phyloP scores from a whole-genome alignment of 2,113 vertebrate species.

The Hucho hucho region DNA sequence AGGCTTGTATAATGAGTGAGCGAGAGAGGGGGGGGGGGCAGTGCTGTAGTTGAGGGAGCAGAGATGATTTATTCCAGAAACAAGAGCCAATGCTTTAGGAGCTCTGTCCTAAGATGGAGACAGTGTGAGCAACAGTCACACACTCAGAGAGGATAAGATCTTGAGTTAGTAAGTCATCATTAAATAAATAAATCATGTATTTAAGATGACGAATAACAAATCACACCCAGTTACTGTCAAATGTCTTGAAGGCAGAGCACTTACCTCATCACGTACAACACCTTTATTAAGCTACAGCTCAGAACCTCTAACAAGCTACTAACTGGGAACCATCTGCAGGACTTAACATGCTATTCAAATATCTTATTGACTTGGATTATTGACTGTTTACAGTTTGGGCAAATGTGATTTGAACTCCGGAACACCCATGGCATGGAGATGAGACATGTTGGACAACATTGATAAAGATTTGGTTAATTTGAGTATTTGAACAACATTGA shows the following conservation, averaged over 20 bases:
- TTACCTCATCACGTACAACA: no score
- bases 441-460: no score
- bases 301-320: no score
- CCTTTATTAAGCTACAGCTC: no score
- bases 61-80: constrained; percentile 63
- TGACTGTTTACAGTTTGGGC: no score
- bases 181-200: constrained; percentile 34
- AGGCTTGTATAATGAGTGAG: constrained; percentile 68
- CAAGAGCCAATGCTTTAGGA: constrained; percentile 51
- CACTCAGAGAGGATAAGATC: constrained; percentile 36
- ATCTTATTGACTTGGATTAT: no score
- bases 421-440: no score
- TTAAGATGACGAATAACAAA: not conserved
- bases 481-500: no score
- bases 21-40: constrained; percentile 56
- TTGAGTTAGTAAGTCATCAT: constrained; percentile 28
- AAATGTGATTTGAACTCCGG: no score
- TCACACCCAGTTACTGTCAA: not conserved
- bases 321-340: no score
- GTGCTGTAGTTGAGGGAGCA: constrained; percentile 51
- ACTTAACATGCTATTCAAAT: no score
- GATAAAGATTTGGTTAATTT: no score
- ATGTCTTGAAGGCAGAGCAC: not conserved
- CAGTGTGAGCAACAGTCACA: constrained; percentile 45
- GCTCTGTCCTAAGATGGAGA: constrained; percentile 51